These are phyloP conservation scores for Amyelois transitella DNA, from an alignment of 1,140 invertebrate genomes.

Conservation along the genomic window DNA sequence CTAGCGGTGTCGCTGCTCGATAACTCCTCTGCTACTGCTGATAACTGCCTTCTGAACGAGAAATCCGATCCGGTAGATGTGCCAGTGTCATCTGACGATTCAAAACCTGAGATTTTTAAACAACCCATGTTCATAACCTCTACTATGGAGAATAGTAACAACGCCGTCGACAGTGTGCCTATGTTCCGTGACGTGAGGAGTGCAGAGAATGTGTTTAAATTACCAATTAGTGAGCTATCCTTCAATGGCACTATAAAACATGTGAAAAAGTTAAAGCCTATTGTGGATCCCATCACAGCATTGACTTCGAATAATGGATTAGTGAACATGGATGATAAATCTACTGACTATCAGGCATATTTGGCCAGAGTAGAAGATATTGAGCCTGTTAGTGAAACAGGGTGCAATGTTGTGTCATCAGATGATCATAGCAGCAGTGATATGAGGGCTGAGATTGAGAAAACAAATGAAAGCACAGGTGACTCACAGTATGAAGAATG, in stretches of 20 bases:
- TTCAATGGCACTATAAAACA: conserved; percentile 71
- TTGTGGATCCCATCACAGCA: conserved; percentile 58
- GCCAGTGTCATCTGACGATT: conserved; percentile 50
- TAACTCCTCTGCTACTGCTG: conserved; percentile 38
- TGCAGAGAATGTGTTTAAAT: conserved; percentile 57
- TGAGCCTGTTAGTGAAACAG: conserved; percentile 6
- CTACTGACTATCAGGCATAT: conserved; percentile 5
- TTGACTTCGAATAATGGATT: conserved; percentile 36
- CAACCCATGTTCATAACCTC: conserved; percentile 58
- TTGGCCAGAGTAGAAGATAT: conserved; percentile 4
- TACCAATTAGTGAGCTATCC: conserved; percentile 63
- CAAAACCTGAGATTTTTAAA: conserved; percentile 40
- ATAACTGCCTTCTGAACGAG: conserved; percentile 41
- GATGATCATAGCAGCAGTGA: conserved; percentile 35
- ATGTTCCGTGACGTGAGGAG: conserved; percentile 48
- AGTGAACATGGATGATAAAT: conserved; percentile 31
- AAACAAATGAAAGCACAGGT: conserved; percentile 34
- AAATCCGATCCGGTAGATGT: conserved; percentile 43
- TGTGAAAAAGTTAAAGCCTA: conserved; percentile 65
- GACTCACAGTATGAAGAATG: conserved; percentile 44
- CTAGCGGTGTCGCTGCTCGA: conserved; percentile 37
- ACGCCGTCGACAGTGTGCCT: conserved; percentile 65
- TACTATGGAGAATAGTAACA: conserved; percentile 72
- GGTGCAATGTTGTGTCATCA: background rate
- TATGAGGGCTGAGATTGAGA: conserved; percentile 19